These are phyloP conservation scores for Campopleginae sp. DNA, from an alignment of 2,888 invertebrate genomes.

Conservation along the genomic window DNA sequence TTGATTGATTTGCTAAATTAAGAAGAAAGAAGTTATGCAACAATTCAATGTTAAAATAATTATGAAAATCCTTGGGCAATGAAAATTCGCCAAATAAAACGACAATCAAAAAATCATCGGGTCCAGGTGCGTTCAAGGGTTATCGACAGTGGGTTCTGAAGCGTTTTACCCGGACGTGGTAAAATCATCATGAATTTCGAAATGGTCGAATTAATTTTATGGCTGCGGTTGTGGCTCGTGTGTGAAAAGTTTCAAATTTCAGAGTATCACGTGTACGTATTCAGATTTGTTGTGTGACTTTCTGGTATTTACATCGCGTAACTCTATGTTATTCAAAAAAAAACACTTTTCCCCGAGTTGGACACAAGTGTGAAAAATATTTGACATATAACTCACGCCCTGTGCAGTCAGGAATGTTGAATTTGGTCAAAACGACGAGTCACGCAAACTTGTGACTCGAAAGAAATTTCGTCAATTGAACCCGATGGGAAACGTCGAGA, in stretches of 20 bases:
- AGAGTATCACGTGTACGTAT: not conserved
- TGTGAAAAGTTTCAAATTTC: not conserved
- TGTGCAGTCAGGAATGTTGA: not conserved
- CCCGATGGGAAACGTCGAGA: not conserved
- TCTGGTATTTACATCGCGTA: not conserved
- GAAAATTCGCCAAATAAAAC: not conserved
- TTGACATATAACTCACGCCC: not conserved
- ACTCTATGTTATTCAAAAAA: not conserved
- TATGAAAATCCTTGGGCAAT: no score
- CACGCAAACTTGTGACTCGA: not conserved
- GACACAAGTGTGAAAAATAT: not conserved
- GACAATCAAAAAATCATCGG: not conserved
- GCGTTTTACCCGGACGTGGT: not conserved
- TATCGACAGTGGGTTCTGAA: slow-evolving; percentile 40
- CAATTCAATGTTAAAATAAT: not conserved
- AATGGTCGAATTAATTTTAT: not conserved
- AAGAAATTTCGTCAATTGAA: not conserved
- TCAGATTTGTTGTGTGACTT: not conserved
- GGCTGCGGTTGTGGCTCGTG: not conserved
- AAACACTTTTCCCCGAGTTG: not conserved
- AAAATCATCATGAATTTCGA: not conserved
- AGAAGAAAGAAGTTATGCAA: not conserved
- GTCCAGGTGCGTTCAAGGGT: not conserved
- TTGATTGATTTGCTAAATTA: no score
- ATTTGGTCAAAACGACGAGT: not conserved